phyloP scores from a whole-genome alignment of 2,888 invertebrate species.

The Esperia sulphurella region DNA sequence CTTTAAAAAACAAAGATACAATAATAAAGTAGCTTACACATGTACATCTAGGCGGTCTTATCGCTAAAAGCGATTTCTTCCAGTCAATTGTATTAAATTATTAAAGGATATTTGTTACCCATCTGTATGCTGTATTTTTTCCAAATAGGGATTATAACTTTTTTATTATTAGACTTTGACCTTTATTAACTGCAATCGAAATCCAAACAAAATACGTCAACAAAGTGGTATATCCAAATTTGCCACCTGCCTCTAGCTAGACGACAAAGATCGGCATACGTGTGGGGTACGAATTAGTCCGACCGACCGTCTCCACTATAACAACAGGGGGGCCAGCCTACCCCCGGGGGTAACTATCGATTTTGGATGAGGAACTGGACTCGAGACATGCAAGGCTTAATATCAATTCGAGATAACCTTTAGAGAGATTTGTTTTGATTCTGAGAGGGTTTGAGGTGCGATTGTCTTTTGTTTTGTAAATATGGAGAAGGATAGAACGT shows the following conservation, averaged over 20 bases:
- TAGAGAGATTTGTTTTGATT: conserved; percentile 31
- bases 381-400: conserved; percentile 75
- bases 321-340: conserved; percentile 49
- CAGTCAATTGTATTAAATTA: no score
- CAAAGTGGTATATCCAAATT: conserved; percentile 7
- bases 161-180: no score
- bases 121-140: no score
- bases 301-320: conserved; percentile 58
- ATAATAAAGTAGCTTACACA: no score
- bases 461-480: no score
- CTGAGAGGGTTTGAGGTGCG: not conserved
- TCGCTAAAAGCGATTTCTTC: no score
- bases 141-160: no score
- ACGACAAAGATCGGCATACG: conserved; percentile 57
- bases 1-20: no score
- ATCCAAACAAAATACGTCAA: not conserved
- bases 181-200: no score
- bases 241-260: conserved; percentile 15
- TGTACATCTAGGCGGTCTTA: no score
- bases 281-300: conserved; percentile 59
- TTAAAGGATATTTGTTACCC: no score
- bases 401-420: conserved; percentile 70
- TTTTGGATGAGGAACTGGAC: conserved; percentile 77
- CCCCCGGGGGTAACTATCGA: conserved; percentile 64
- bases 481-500: no score